These are phyloP conservation scores for Arbacia lixula DNA, from an alignment of 53 echinoderm and acorn worm genomes.

Conservation along the genomic window DNA sequence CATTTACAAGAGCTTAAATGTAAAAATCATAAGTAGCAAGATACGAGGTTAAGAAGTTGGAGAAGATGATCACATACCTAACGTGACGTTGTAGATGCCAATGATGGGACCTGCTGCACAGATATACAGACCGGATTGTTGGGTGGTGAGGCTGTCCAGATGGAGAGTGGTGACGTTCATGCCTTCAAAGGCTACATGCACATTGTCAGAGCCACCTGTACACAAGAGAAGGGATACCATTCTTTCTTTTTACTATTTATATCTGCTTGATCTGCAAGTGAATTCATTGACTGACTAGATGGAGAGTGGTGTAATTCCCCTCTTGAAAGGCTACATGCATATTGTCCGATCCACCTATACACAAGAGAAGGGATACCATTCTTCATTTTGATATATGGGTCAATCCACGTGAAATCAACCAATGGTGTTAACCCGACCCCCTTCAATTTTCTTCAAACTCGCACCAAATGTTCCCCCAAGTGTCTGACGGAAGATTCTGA, in stretches of 20 bases:
- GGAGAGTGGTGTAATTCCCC: conserved; percentile 50
- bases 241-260: too few species aligned
- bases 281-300: conserved; percentile 65
- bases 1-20: too few species aligned
- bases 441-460: too few species aligned
- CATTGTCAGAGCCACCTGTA: conserved; percentile 66
- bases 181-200: conserved; percentile 60
- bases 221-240: not conserved
- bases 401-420: too few species aligned
- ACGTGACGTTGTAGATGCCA: conserved; percentile 60
- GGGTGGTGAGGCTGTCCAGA: conserved; percentile 52
- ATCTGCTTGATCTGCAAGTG: too few species aligned
- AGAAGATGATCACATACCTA: conserved; percentile 46
- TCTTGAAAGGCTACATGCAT: conserved; percentile 61
- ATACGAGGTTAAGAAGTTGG: not conserved
- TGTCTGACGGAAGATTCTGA: too few species aligned
- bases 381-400: too few species aligned
- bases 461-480: too few species aligned
- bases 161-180: conserved; percentile 55
- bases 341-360: conserved; percentile 66
- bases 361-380: not conserved
- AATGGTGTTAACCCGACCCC: too few species aligned
- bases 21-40: not conserved
- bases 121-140: conserved; percentile 49
- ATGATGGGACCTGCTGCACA: conserved; percentile 69